These are phyloP conservation scores for Coptodon bakossiorum DNA, from an alignment of 2,113 vertebrate species.

Conservation along the genomic window DNA sequence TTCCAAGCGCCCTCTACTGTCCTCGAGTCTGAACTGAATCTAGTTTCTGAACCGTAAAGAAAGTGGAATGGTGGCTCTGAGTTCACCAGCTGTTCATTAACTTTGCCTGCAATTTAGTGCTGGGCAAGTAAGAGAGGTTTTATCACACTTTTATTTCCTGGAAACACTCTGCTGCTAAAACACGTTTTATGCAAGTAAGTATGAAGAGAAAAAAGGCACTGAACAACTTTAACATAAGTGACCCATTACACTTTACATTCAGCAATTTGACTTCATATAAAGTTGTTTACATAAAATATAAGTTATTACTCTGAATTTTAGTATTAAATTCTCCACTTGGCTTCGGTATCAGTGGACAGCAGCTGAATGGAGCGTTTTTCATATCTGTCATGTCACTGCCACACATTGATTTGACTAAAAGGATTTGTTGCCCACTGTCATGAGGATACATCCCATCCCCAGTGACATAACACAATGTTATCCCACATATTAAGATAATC, in stretches of 20 bases:
- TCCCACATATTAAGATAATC: conserved; percentile 64
- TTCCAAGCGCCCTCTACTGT: background rate
- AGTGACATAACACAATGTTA: conserved; percentile 62
- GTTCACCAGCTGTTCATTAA: background rate
- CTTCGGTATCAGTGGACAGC: background rate
- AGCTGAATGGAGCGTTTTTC: conserved; percentile 15
- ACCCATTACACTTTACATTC: background rate
- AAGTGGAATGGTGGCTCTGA: background rate
- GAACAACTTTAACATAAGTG: background rate
- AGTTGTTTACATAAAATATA: background rate
- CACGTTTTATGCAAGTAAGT: background rate
- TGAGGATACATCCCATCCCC: conserved; percentile 48
- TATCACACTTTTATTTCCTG: background rate
- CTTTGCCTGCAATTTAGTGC: background rate
- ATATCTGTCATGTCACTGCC: conserved; percentile 41
- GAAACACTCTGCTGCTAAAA: background rate
- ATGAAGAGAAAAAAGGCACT: background rate
- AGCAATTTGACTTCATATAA: background rate
- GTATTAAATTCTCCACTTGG: background rate
- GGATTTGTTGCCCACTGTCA: conserved; percentile 56
- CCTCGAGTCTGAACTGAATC: background rate
- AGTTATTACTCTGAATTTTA: background rate
- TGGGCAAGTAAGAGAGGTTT: background rate
- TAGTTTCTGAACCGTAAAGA: background rate
- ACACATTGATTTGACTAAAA: conserved; percentile 63